Percentiles rank a stretch among this genome's conserved stretches.
These are phyloP conservation scores for Epinephelus moara DNA, from an alignment of 2,113 vertebrate genomes.

Conservation along the genomic window DNA sequence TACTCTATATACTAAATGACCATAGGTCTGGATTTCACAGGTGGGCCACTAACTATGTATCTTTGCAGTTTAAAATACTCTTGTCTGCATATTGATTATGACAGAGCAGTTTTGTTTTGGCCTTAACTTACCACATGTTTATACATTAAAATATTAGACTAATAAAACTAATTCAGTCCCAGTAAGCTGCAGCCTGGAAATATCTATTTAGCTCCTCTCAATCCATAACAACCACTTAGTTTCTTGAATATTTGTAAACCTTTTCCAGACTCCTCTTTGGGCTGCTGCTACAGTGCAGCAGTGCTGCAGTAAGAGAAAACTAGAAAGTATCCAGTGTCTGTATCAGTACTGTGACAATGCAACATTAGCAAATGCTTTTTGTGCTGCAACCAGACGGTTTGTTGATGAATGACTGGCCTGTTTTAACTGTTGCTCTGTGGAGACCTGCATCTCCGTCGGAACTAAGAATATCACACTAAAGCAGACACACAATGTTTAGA, in stretches of 20 bases:
- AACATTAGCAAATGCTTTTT: conserved; percentile 25
- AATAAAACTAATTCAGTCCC: not conserved
- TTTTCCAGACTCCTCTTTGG: conserved; percentile 8
- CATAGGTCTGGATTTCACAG: not conserved
- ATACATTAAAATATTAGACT: not conserved
- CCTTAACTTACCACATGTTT: not conserved
- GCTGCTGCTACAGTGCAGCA: conserved; percentile 13
- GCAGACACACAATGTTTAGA: not conserved
- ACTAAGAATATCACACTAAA: conserved; percentile 12
- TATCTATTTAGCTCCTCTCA: not conserved
- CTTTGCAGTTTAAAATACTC: not conserved
- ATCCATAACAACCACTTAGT: not conserved
- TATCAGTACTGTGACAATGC: conserved; percentile 27
- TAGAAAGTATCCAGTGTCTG: conserved; percentile 15
- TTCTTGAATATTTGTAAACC: conserved; percentile 3
- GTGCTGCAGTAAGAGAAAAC: conserved; percentile 20
- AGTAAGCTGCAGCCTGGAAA: not conserved
- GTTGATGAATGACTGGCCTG: conserved; percentile 58
- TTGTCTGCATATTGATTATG: conserved; percentile 1
- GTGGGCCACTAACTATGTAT: not conserved
- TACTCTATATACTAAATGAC: not conserved
- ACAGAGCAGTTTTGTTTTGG: not conserved
- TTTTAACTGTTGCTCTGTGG: conserved; percentile 61
- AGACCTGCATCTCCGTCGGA: conserved; percentile 13
- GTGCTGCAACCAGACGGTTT: conserved; percentile 15